phyloP scores from a whole-genome alignment of 2,888 invertebrate species.

The Napeogenes inachia region DNA sequence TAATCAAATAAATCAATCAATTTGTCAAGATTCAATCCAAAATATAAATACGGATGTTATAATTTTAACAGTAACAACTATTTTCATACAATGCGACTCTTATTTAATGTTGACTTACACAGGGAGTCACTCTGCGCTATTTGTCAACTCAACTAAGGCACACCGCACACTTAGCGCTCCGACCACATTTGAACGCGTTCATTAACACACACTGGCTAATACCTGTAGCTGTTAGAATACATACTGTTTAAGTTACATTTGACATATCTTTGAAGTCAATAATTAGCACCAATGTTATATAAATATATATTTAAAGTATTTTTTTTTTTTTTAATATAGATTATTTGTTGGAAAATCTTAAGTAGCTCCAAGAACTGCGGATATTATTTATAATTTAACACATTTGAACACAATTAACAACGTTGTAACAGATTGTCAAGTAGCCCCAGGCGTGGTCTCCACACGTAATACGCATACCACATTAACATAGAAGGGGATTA shows the following conservation, averaged over 20 bases:
- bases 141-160: conserved; percentile 21
- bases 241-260: not conserved
- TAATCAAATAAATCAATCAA: no score
- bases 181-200: conserved; percentile 16
- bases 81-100: not conserved
- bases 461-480: not conserved
- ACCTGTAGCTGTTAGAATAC: not conserved
- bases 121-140: conserved; percentile 5
- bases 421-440: not conserved
- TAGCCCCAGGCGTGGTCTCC: no score
- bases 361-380: no score
- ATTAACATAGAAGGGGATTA: conserved; percentile 1
- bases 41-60: no score
- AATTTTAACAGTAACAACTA: no score
- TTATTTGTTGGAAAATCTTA: no score
- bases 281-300: no score
- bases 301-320: no score
- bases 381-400: not conserved
- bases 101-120: conserved; percentile 1
- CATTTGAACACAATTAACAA: not conserved
- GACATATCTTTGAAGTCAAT: not conserved
- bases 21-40: no score
- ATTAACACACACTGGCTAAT: conserved; percentile 12
- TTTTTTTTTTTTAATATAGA: no score
- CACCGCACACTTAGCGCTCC: conserved; percentile 21